phyloP scores from a whole-genome alignment of 2,797 vertebrate genomes.

The Macrochelys suwanniensis region DNA sequence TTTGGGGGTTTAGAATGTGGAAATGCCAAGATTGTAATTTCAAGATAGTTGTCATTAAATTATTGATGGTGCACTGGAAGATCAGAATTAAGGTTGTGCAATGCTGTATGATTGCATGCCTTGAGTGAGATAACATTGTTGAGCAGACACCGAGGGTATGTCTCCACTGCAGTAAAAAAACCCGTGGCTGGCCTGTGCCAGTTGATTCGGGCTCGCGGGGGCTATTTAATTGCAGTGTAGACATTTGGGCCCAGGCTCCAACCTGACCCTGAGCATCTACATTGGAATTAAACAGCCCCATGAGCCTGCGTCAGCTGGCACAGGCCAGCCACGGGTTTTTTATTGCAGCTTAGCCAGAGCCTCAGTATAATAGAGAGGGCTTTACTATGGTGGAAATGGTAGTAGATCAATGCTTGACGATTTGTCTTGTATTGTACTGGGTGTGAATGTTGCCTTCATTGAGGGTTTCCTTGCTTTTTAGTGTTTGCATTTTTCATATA shows the following conservation, averaged over 20 bases:
- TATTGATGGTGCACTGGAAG: fast-evolving
- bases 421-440: background rate
- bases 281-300: background rate
- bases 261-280: background rate
- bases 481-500: background rate
- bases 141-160: background rate
- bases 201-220: background rate
- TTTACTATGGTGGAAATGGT: background rate
- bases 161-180: background rate
- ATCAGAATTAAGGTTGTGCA: fast-evolving
- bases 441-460: background rate
- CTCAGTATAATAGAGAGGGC: background rate
- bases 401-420: background rate
- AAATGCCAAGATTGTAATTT: fast-evolving
- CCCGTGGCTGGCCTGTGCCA: background rate
- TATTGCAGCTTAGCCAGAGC: background rate
- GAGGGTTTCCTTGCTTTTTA: background rate
- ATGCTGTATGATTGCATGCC: fast-evolving
- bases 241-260: background rate
- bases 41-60: background rate
- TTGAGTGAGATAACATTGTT: background rate
- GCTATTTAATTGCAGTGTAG: background rate
- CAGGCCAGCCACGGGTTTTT: background rate
- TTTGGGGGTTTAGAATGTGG: background rate
- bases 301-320: background rate